Evolutionary conservation across 2,113 vertebrate species (phyloP), one percentile per base, ranked within the genome.

Genomic region (Okapia johnstoni): DNA sequence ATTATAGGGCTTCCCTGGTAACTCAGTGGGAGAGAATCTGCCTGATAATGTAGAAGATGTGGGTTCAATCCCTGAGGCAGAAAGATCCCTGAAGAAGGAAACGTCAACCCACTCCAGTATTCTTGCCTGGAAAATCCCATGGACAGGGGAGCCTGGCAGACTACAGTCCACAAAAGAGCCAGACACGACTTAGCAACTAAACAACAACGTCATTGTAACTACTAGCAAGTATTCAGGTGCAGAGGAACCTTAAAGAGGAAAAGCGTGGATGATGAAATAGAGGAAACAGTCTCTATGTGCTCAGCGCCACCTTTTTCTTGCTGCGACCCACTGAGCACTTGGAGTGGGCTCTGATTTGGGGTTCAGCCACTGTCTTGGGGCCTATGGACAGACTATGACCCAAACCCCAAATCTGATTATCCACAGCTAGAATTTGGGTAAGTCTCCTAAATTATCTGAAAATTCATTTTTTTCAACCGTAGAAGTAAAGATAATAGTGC

Each of bases 371-470:
- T 57, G 8, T 60, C 36, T 54, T 52, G n/a, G 23, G 16, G 9
- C 13, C 12, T 76, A 43, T 11, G 7, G 11, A 36, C 5, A 73
- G 30, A 63, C 25, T 58, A 28, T 13, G 46, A 85, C 57, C n/a
- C 76, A 81, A 96, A 88, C 33, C 43, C 6, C 89, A 97, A 50
- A 81, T 48, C 40, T 15, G 73, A 36, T 92, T 57, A 73, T 90
- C 25, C 90, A 43, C 10, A 33, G 25, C 23, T 58, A 90, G 15
- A 84, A 92, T 21, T 4, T 70, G 43, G 88, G 3, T 63, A 58
- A 33, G 26, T 61, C n/a, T 94, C n/a, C 9, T 58, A 50, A 73
- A 14, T 40, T 83, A 43, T 26, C 43, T 73, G 7, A 95, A 33
- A 9, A 55, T 40, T 10, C 19, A 28, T 57, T 84, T 52, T 33